Evolutionary conservation across 2,797 vertebrate species (phyloP).

Genomic region (Epinephelus awoara): DNA sequence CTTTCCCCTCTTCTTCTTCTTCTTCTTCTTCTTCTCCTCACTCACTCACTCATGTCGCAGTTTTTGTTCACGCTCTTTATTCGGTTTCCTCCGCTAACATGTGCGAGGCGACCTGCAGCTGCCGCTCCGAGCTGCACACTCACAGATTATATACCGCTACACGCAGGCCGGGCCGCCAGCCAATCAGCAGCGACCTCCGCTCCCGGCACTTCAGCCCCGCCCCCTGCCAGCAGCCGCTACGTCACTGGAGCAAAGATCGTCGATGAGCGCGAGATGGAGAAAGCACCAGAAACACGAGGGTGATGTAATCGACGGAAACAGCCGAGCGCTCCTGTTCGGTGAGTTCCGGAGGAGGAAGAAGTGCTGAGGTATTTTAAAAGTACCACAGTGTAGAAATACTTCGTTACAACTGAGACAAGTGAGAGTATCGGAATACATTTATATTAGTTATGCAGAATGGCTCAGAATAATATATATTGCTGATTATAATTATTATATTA

Average conservation of each 20-base stretch:
- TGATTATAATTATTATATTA: too few species aligned
- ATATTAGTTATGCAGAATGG: too few species aligned
- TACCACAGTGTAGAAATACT: too few species aligned
- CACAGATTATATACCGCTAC: conserved; percentile 16
- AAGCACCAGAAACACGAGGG: background rate
- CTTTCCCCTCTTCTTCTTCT: background rate
- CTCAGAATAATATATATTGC: too few species aligned
- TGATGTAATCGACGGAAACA: background rate
- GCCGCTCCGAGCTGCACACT: background rate
- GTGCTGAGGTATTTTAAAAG: too few species aligned
- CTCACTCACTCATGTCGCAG: conserved; percentile 19
- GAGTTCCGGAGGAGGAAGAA: too few species aligned
- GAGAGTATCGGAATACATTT: too few species aligned
- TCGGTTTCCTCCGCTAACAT: background rate
- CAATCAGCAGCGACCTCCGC: conserved; percentile 47
- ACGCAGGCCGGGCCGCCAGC: background rate
- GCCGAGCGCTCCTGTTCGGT: background rate
- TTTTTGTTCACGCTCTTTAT: background rate
- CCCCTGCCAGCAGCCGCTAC: too few species aligned
- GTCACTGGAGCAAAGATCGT: conserved; percentile 43
- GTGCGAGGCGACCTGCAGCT: background rate
- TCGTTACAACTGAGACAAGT: too few species aligned
- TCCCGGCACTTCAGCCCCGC: rapidly evolving
- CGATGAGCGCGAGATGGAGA: background rate
- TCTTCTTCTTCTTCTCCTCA: background rate